phyloP scores from a whole-genome alignment of 2,888 invertebrate genomes.

The Empis livida region DNA sequence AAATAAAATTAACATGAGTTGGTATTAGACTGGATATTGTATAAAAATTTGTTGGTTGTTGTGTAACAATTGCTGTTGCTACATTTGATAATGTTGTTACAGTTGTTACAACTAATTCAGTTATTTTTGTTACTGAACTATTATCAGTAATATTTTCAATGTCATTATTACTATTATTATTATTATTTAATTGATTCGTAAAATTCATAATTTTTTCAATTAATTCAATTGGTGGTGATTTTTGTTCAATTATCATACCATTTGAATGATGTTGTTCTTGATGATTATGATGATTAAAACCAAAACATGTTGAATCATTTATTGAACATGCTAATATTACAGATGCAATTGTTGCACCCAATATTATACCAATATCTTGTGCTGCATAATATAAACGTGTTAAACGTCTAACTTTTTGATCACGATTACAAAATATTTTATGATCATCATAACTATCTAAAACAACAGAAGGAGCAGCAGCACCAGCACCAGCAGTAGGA shows the following conservation, averaged over 20 bases:
- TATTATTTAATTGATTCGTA: too few relatives aligned
- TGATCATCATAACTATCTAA: constrained; percentile 32
- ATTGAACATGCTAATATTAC: constrained; percentile 33
- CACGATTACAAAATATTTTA: constrained; percentile 32
- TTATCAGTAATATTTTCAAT: too few relatives aligned
- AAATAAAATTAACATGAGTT: constrained; percentile 20
- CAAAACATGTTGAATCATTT: not conserved
- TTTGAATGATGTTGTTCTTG: too few relatives aligned
- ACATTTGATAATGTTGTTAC: constrained; percentile 1
- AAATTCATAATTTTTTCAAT: too few relatives aligned
- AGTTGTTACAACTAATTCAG: constrained; percentile 1
- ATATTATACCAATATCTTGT: constrained; percentile 44
- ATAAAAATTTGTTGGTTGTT: not conserved
- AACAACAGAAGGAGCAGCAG: too few relatives aligned
- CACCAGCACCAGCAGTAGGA: too few relatives aligned
- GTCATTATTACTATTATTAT: too few relatives aligned
- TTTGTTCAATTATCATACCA: not conserved
- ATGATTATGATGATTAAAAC: not conserved
- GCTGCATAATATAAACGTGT: constrained; percentile 42
- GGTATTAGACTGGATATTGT: constrained; percentile 3
- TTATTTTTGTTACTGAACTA: too few relatives aligned
- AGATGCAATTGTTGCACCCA: constrained; percentile 41
- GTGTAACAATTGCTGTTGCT: not conserved
- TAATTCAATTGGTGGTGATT: too few relatives aligned
- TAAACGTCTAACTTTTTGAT: constrained; percentile 38